Percentiles rank a stretch among this genome's conserved stretches.
phyloP scores from a whole-genome alignment of 2,888 invertebrate species.

The Diarsia mendica region DNA sequence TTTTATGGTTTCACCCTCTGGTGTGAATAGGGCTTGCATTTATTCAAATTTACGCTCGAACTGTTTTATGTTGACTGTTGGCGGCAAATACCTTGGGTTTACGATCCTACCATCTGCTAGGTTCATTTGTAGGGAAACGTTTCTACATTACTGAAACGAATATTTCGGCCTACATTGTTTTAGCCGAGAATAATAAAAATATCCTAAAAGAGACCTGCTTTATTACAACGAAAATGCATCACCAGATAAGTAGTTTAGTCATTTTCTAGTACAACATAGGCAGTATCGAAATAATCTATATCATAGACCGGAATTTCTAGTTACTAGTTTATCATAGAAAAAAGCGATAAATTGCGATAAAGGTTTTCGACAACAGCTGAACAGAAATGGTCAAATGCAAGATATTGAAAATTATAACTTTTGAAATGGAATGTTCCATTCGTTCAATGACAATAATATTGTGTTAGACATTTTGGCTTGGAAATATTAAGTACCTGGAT shows the following conservation, averaged over 20 bases:
- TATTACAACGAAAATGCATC: slow-evolving; percentile 17
- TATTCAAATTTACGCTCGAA: slow-evolving; percentile 57
- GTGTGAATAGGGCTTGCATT: slow-evolving; percentile 70
- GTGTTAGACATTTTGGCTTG: neutral
- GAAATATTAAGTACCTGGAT: neutral
- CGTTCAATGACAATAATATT: slow-evolving; percentile 6
- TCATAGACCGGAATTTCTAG: slow-evolving; percentile 61
- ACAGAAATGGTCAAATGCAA: slow-evolving; percentile 54
- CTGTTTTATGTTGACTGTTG: slow-evolving; percentile 57
- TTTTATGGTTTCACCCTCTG: slow-evolving; percentile 77
- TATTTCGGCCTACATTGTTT: slow-evolving; percentile 13
- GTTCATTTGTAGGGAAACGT: slow-evolving; percentile 43
- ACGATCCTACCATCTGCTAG: slow-evolving; percentile 55
- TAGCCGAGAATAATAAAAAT: slow-evolving; percentile 6
- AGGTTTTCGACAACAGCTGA: slow-evolving; percentile 44
- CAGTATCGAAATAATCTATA: slow-evolving; percentile 39
- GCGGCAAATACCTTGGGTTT: slow-evolving; percentile 55
- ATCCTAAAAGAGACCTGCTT: neutral
- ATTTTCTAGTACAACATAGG: slow-evolving; percentile 11
- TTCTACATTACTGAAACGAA: slow-evolving; percentile 22
- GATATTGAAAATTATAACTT: slow-evolving; percentile 42
- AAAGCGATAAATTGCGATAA: slow-evolving; percentile 67
- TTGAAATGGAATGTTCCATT: slow-evolving; percentile 10
- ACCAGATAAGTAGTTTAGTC: neutral
- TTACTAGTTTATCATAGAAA: slow-evolving; percentile 66